These are phyloP conservation scores for Junonia oenone DNA, from an alignment of 2,888 invertebrate species.

Conservation along the genomic window DNA sequence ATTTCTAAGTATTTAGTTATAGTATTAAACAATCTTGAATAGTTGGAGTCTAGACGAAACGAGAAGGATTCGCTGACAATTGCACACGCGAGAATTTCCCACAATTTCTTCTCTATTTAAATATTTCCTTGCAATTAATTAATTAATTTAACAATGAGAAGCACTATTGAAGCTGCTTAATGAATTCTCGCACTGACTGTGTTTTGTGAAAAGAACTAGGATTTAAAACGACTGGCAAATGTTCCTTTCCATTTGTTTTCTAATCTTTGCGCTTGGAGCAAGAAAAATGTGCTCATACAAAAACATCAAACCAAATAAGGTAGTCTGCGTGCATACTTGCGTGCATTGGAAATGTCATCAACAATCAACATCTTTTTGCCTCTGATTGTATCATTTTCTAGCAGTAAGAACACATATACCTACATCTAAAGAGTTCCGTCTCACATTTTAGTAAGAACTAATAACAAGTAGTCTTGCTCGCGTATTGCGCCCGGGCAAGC, in stretches of 20 bases:
- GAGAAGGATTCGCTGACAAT: slow-evolving; percentile 58
- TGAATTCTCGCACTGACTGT: background rate
- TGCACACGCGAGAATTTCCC: slow-evolving; percentile 48
- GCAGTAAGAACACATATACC: too few species aligned
- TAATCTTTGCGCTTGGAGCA: background rate
- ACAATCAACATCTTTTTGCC: too few species aligned
- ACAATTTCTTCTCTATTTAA: slow-evolving; percentile 57
- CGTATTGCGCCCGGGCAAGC: background rate
- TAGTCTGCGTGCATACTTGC: too few species aligned
- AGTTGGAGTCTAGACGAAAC: slow-evolving; percentile 65
- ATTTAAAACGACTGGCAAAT: too few species aligned
- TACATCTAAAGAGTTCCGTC: background rate
- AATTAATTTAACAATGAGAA: slow-evolving; percentile 44
- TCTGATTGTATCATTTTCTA: too few species aligned
- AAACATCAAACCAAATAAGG: too few species aligned
- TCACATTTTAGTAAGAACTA: background rate
- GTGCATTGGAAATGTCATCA: too few species aligned
- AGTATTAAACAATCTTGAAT: slow-evolving; percentile 1
- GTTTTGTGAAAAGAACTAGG: background rate
- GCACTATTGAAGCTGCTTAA: background rate
- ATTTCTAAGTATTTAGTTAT: background rate
- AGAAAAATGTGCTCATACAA: too few species aligned
- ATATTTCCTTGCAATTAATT: slow-evolving; percentile 74
- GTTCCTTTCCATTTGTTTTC: background rate
- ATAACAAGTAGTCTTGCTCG: background rate